A percentile compares a stretch with the other conserved stretches of the same genome.
phyloP scores from a whole-genome alignment of 2,888 invertebrate species.

The Torymus tubicola region DNA sequence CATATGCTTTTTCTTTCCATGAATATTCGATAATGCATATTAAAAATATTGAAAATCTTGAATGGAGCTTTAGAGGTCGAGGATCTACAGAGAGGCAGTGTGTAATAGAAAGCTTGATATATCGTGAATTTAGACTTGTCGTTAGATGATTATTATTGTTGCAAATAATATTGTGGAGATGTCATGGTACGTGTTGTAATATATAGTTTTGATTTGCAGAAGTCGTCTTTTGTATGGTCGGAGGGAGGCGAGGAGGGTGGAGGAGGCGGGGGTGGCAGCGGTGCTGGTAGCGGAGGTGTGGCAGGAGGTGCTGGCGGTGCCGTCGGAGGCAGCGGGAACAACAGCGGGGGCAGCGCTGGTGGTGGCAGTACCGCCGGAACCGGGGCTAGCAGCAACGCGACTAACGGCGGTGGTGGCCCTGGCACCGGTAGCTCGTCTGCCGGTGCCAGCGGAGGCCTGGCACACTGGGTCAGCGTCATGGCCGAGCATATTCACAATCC shows the following conservation, averaged over 20 bases:
- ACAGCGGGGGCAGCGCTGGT: slow-evolving; percentile 77
- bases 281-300: slow-evolving; percentile 76
- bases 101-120: not conserved
- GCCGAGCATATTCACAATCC: slow-evolving; percentile 95
- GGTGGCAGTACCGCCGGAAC: slow-evolving; percentile 77
- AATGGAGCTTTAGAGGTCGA: not conserved
- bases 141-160: too few relatives aligned
- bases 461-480: slow-evolving; percentile 98
- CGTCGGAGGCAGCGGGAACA: slow-evolving; percentile 76
- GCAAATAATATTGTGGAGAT: too few relatives aligned
- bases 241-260: slow-evolving; percentile 79
- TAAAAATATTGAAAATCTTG: slow-evolving; percentile 28
- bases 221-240: slow-evolving; percentile 78
- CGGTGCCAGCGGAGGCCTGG: slow-evolving; percentile 81
- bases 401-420: slow-evolving; percentile 77
- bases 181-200: too few relatives aligned
- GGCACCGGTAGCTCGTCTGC: slow-evolving; percentile 68
- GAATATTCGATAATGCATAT: slow-evolving; percentile 40
- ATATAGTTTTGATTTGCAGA: slow-evolving; percentile 71
- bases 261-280: slow-evolving; percentile 76
- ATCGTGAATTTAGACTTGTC: too few relatives aligned
- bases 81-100: slow-evolving; percentile 57
- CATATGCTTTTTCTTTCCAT: not conserved
- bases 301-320: slow-evolving; percentile 76
- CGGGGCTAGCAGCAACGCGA: slow-evolving; percentile 74